Percentiles rank a stretch among this genome's conserved stretches.
Evolutionary conservation across 1,140 invertebrate genomes (phyloP).

Genomic region (Reticulitermes speratus): DNA sequence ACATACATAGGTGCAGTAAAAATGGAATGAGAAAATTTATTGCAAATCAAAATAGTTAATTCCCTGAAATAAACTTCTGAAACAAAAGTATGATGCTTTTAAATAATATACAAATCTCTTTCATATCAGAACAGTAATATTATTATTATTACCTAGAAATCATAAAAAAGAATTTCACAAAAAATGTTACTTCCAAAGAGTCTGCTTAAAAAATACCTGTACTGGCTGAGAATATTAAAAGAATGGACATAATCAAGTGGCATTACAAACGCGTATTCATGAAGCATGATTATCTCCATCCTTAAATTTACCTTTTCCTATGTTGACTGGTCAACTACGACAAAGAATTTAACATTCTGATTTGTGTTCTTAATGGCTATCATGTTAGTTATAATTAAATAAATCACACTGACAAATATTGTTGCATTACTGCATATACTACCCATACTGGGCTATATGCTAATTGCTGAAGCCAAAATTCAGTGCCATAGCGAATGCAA

Average conservation of each 20-base stretch:
- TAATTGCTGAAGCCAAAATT: background rate
- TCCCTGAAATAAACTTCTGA: too few species aligned
- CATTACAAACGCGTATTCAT: background rate
- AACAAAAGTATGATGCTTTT: too few species aligned
- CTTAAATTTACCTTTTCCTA: background rate
- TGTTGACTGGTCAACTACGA: background rate
- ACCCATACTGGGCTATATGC: background rate
- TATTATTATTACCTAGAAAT: background rate
- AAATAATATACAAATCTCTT: too few species aligned
- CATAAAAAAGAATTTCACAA: background rate
- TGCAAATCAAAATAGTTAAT: too few species aligned
- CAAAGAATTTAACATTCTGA: conserved; percentile 17
- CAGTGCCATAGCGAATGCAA: background rate
- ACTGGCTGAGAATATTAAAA: background rate
- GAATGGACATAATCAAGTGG: background rate
- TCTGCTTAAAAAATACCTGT: background rate
- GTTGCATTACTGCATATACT: background rate
- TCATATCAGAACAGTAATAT: background rate
- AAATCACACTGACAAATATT: background rate
- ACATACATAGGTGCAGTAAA: background rate
- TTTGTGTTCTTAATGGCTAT: background rate
- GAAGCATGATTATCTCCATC: background rate
- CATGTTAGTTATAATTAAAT: background rate
- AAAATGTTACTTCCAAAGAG: background rate
- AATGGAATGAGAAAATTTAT: background rate